Evolutionary conservation across 2,113 vertebrate genomes (phyloP), one percentile per base, ranked within the genome.

Genomic region (Dipodomys merriami): DNA sequence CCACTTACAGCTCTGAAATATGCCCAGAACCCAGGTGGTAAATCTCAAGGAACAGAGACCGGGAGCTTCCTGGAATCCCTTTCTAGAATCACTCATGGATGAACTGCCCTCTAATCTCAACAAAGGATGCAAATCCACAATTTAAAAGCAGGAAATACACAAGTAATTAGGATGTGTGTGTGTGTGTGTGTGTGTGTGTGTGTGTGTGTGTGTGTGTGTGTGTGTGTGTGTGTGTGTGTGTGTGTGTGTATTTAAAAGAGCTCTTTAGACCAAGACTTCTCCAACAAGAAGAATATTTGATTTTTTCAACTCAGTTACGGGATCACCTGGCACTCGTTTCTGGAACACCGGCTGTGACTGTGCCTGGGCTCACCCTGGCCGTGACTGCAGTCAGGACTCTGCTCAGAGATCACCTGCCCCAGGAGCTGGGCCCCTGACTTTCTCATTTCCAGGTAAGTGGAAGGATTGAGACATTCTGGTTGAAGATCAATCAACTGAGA

Each of bases 301-400:
- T 6, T 39, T 39, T 39, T 39, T 39, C 39, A 39, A 39, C 39
- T 39, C 39, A 6, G 39, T 39, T 53, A 9, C 49, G 49, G 49
- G 49, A 9, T n/a, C 5, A 33, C 64, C 33, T 6, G 25, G 19
- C 13, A 0, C 44, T 0, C 44, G 46, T 5, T 25, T 30, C 73
- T 65, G 60, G 15, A 6, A 22, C 22, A 2, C 0, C 7, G 0
- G 29, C 23, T 0, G 4, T 27, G 5, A 0, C 10, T 10, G 57
- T n/a, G 1, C 64, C 35, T 0, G 12, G 87, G 33, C 2, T 84
- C 81, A 35, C 83, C 0, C 18, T 18, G 44, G 49, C 22, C 11
- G 57, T 11, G 29, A 27, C 0, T 5, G 35, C 20, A 7, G 39
- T 2, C 20, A 30, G 20, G 1, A 35, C 0, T 15, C 0, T 1